These are phyloP conservation scores for Tarsius wallacei DNA, from an alignment of 2,797 vertebrate genomes.

Conservation along the genomic window DNA sequence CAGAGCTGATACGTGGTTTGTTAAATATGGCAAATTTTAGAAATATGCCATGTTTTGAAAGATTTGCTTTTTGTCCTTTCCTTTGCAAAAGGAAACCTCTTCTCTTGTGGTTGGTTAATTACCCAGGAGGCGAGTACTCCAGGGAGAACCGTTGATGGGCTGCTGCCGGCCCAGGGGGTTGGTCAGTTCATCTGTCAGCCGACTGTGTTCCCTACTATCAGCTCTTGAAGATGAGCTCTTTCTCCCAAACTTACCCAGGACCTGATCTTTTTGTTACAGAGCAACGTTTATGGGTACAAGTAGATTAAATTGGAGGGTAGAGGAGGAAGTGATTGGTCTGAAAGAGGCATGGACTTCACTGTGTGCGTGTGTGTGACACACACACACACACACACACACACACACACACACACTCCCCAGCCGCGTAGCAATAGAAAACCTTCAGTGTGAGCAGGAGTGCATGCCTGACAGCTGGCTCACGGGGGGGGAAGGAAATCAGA, in stretches of 20 bases:
- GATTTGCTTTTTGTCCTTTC: slow-evolving; percentile 20
- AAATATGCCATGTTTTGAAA: background rate
- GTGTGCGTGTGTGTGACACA: background rate
- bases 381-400: background rate
- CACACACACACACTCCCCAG: too few species aligned
- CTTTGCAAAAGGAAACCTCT: background rate
- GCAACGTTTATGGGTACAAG: background rate
- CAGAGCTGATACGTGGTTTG: background rate
- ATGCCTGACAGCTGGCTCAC: background rate
- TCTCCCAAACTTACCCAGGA: background rate
- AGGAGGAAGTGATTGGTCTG: background rate
- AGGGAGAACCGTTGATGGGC: background rate
- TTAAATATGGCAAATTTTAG: background rate
- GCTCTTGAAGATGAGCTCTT: background rate
- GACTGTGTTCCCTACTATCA: background rate
- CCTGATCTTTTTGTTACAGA: slow-evolving; percentile 6
- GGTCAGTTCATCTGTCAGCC: background rate
- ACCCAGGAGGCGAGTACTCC: background rate
- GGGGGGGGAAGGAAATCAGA: background rate
- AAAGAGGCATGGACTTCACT: background rate
- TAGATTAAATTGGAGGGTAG: background rate
- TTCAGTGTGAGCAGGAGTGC: background rate
- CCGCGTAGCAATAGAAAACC: background rate
- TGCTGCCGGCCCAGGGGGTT: accelerated
- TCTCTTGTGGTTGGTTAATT: background rate